phyloP scores from a whole-genome alignment of 2,888 invertebrate genomes.

The Euphydryas editha region DNA sequence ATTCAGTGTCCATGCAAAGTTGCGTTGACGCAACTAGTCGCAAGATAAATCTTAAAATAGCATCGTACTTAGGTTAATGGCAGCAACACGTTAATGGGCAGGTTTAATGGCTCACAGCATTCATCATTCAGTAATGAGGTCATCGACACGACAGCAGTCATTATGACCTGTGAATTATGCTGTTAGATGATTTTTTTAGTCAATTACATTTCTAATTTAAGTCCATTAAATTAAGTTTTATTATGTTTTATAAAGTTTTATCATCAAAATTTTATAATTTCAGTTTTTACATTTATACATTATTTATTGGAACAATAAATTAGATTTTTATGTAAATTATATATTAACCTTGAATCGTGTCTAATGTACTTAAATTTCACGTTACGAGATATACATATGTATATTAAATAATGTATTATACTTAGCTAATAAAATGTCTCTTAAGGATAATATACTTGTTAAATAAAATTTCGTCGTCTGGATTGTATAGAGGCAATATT shows the following conservation, averaged over 20 bases:
- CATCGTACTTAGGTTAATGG: constrained; percentile 57
- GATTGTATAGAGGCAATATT: not conserved
- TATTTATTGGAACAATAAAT: too few species aligned
- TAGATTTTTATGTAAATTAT: too few species aligned
- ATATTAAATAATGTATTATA: too few species aligned
- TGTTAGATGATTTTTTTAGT: constrained; percentile 31
- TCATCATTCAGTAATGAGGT: constrained; percentile 74
- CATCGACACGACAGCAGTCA: constrained; percentile 63
- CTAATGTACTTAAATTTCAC: too few species aligned
- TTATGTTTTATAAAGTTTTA: too few species aligned
- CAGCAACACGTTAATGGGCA: constrained; percentile 63
- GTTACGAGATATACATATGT: too few species aligned
- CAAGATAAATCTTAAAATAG: constrained; percentile 61
- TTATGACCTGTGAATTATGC: constrained; percentile 42
- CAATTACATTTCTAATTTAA: constrained; percentile 29
- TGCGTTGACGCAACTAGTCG: not conserved
- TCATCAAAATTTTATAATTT: too few species aligned
- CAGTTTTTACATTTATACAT: too few species aligned
- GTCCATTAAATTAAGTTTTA: not conserved
- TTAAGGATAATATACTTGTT: not conserved
- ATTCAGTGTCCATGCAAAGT: not conserved
- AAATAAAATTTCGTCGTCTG: not conserved
- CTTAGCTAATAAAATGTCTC: not conserved
- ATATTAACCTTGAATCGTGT: too few species aligned
- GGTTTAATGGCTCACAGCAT: constrained; percentile 70